Conservation (phyloP, 92 coral and sea anemone species). For the Nematostella vectensis region DNA sequence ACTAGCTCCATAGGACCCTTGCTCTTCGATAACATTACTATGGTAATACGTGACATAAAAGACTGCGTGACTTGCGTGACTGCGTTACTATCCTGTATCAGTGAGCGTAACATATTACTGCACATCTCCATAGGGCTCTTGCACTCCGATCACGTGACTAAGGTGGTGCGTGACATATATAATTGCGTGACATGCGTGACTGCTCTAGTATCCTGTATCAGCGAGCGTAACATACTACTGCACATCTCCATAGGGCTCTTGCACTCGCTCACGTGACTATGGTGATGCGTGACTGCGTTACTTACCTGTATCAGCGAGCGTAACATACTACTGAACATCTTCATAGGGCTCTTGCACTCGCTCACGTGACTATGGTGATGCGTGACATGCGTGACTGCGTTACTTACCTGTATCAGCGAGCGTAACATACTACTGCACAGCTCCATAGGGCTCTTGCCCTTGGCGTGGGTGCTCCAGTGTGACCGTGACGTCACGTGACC, state of each 20-base stretch:
- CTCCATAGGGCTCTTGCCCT: constrained; percentile 42
- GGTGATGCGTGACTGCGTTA: too few species aligned
- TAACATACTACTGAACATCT: constrained; percentile 61
- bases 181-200: too few species aligned
- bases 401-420: constrained; percentile 73
- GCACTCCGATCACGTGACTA: too few species aligned
- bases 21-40: constrained; percentile 47
- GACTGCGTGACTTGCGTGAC: too few species aligned
- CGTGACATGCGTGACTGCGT: too few species aligned
- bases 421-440: constrained; percentile 63
- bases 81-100: constrained; percentile 56
- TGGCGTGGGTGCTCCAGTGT: constrained; percentile 66
- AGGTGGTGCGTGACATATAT: too few species aligned
- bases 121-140: constrained; percentile 63
- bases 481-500: constrained; percentile 68
- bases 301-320: constrained; percentile 79
- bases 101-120: constrained; percentile 48
- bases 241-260: constrained; percentile 56
- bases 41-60: too few species aligned
- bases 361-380: too few species aligned
- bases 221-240: constrained; percentile 45
- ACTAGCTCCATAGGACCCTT: constrained; percentile 50
- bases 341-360: constrained; percentile 46
- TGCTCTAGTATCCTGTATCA: constrained; percentile 54
- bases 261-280: constrained; percentile 47